Percentiles rank a stretch among this genome's conserved stretches.
These are phyloP conservation scores for Chaunax sp. DNA, from an alignment of 2,797 vertebrate species.

Conservation along the genomic window DNA sequence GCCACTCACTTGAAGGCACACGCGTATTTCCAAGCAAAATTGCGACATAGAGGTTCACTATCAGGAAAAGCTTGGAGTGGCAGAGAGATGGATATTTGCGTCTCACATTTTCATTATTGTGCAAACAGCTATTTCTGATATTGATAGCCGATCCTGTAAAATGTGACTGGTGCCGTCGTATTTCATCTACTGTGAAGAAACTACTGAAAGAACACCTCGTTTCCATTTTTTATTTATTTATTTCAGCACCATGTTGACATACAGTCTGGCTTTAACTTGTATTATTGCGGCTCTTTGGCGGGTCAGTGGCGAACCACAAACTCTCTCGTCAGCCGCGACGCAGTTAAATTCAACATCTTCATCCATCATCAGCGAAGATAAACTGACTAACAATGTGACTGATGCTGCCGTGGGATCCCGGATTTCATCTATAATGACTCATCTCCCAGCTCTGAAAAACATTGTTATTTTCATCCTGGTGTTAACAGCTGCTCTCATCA, in stretches of 20 bases:
- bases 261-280: slow-evolving; percentile 57
- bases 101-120: slow-evolving; percentile 8
- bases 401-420: slow-evolving; percentile 77
- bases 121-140: slow-evolving; percentile 28
- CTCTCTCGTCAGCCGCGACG: slow-evolving; percentile 60
- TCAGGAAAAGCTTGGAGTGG: slow-evolving; percentile 11
- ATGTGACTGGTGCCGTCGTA: slow-evolving; percentile 68
- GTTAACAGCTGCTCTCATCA: slow-evolving; percentile 87
- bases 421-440: slow-evolving; percentile 83
- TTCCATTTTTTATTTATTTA: neutral
- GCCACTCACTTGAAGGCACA: slow-evolving; percentile 28
- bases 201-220: neutral
- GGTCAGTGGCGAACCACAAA: slow-evolving; percentile 58
- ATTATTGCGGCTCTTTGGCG: slow-evolving; percentile 63
- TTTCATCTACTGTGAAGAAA: slow-evolving; percentile 30
- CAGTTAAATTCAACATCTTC: slow-evolving; percentile 70
- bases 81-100: slow-evolving; percentile 46
- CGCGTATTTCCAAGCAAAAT: slow-evolving; percentile 30
- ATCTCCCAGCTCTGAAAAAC: slow-evolving; percentile 91
- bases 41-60: neutral
- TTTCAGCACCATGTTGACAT: slow-evolving; percentile 57
- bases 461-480: slow-evolving; percentile 88
- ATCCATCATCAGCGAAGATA: slow-evolving; percentile 40
- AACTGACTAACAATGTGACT: slow-evolving; percentile 60
- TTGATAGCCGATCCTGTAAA: slow-evolving; percentile 28